These are phyloP conservation scores for Sebastiscus tertius DNA, from an alignment of 2,797 vertebrate genomes.

Conservation along the genomic window DNA sequence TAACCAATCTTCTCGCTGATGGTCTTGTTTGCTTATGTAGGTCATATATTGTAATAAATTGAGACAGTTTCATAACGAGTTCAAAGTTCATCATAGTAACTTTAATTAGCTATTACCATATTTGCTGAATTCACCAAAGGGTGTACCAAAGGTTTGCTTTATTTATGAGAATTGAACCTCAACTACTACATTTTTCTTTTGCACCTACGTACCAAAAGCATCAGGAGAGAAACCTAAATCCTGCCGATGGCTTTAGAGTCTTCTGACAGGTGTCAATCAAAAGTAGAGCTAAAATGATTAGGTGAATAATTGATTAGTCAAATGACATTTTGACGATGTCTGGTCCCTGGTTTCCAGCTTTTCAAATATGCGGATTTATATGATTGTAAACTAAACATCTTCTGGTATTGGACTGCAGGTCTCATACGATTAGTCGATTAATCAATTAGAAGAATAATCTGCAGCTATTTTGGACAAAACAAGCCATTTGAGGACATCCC, in stretches of 20 bases:
- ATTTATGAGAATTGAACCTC: not conserved
- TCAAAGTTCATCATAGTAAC: too few species aligned
- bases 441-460: not conserved
- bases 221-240: not conserved
- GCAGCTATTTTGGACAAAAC: not conserved
- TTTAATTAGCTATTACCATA: not conserved
- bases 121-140: not conserved
- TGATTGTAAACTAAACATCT: not conserved
- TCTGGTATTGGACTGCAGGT: not conserved
- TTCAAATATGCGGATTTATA: rapidly evolving
- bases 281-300: not conserved
- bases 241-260: not conserved
- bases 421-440: not conserved
- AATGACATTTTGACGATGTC: not conserved
- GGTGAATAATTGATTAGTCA: not conserved
- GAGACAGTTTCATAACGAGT: too few species aligned
- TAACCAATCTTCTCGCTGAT: too few species aligned
- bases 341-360: not conserved
- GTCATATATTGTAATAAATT: too few species aligned
- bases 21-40: too few species aligned
- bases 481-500: not conserved
- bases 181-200: not conserved
- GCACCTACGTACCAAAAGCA: not conserved
- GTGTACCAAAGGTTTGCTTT: not conserved
- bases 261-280: not conserved